A percentile compares a stretch with the other conserved stretches of the same genome.
Conservation (phyloP, 35 echinoderm and acorn worm species). For the Stichopus chloronotus region DNA sequence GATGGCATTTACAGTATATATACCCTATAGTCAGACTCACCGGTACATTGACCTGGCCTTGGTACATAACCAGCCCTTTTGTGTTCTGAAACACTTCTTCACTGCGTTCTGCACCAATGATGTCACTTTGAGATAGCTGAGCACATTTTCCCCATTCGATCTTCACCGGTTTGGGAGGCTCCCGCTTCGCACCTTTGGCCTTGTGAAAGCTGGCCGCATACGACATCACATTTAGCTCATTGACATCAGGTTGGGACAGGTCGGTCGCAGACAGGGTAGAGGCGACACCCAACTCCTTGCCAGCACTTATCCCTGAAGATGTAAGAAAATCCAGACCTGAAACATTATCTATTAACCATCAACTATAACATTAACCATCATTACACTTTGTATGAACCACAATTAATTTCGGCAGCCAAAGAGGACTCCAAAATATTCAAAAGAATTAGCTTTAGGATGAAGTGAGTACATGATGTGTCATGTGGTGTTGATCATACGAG, state of each 20-base stretch:
- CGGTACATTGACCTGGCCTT: slow-evolving; percentile 13
- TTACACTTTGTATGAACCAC: too few relatives aligned
- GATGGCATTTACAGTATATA: too few relatives aligned
- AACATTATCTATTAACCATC: not conserved
- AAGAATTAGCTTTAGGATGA: too few relatives aligned
- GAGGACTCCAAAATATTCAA: too few relatives aligned
- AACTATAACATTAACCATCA: not conserved
- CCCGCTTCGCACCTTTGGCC: slow-evolving; percentile 47
- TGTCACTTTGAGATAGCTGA: slow-evolving; percentile 27
- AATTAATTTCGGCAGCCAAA: too few relatives aligned
- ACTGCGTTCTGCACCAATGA: slow-evolving; percentile 4
- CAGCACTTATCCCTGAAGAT: slow-evolving; percentile 84
- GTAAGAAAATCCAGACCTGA: not conserved
- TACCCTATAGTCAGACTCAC: slow-evolving; percentile 19
- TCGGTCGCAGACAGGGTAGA: slow-evolving; percentile 70
- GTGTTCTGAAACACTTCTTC: slow-evolving; percentile 39
- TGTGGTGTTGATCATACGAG: too few relatives aligned
- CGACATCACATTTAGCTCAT: slow-evolving; percentile 91
- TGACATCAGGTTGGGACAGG: slow-evolving; percentile 83
- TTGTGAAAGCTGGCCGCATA: slow-evolving; percentile 80
- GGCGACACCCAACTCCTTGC: slow-evolving; percentile 65
- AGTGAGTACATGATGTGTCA: too few relatives aligned
- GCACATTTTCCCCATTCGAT: slow-evolving; percentile 74
- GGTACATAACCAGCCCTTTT: slow-evolving; percentile 21
- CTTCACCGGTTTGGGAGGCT: slow-evolving; percentile 25